These are phyloP conservation scores for Fulmarus glacialis DNA, from an alignment of 2,113 vertebrate genomes.

Conservation along the genomic window DNA sequence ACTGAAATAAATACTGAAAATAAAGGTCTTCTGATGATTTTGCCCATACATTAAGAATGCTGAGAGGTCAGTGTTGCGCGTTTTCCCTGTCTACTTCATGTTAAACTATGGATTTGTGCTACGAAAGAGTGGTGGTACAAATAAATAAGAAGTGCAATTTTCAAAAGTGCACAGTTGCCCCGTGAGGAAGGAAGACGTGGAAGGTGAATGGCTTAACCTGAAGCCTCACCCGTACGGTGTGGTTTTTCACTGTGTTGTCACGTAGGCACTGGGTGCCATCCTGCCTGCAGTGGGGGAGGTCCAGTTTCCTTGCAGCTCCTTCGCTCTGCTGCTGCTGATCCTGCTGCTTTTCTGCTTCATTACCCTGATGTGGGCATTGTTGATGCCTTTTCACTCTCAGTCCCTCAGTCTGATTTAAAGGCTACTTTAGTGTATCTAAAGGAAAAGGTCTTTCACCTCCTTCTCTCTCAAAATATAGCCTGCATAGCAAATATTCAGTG, in stretches of 20 bases:
- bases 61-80: accelerated
- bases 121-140: background rate
- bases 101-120: background rate
- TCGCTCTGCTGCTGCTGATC: conserved; percentile 6
- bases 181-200: background rate
- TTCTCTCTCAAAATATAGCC: background rate
- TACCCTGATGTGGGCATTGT: conserved; percentile 48
- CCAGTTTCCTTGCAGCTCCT: background rate
- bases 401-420: conserved; percentile 19
- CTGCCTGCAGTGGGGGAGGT: background rate
- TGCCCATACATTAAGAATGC: background rate
- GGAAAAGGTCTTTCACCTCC: conserved; percentile 24
- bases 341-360: conserved; percentile 65
- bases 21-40: background rate
- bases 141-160: background rate
- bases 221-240: accelerated
- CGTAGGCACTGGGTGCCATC: background rate
- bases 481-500: background rate
- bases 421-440: background rate
- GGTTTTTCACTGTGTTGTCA: background rate
- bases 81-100: background rate
- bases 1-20: background rate
- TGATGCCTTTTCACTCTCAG: conserved; percentile 23
- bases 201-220: background rate
- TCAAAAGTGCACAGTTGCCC: background rate